Evolutionary conservation across 1,140 invertebrate species (phyloP), one percentile per base, ranked within the genome.

Genomic region (Odontomachus brunneus): DNA sequence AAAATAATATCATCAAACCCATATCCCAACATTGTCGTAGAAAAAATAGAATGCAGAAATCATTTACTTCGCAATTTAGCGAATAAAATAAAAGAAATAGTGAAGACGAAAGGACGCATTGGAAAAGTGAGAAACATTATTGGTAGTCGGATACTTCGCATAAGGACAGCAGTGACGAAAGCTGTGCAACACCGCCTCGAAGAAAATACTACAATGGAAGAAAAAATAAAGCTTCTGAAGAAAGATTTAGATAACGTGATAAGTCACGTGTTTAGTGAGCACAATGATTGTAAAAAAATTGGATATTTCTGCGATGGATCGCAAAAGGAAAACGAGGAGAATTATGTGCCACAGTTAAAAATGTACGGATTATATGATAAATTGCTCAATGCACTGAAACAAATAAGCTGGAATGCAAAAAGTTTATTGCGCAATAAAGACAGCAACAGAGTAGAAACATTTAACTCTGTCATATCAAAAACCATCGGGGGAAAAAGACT

Each of bases 401-500:
- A 83, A 51, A 65, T 91, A 2, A 83, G 74, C 24, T 22, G 51
- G 44, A 59, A 89, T 74, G 63, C 89, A 26, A 22, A 84, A 3
- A 91, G 90, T 76, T 87, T 93, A n/a, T 72, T 94, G 11, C 62
- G 87, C 1, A 89, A 93, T 75, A 85, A 89, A 19, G 93, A 91
- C 33, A 94, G 91, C 65, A 95, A 94, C 83, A 29, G 74, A 33
- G 91, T 89, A 9, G 94, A 95, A n/a, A n/a, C n/a, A n/a, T n/a
- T n/a, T n/a, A n/a, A n/a, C n/a, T n/a, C n/a, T n/a, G n/a, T n/a
- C n/a, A 65, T 93, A 9, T 72, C 71, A 5, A 94, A 94, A 84
- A 86, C 78, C 72, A 87, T 91, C 33, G 55, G 60, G 4, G 60
- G 63, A 1, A 85, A 85, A 67, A 17, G 67, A 55, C 29, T 85